A percentile compares a stretch with the other conserved stretches of the same genome.
phyloP scores from a whole-genome alignment of 2,113 vertebrate species.

The Picathartes gymnocephalus region DNA sequence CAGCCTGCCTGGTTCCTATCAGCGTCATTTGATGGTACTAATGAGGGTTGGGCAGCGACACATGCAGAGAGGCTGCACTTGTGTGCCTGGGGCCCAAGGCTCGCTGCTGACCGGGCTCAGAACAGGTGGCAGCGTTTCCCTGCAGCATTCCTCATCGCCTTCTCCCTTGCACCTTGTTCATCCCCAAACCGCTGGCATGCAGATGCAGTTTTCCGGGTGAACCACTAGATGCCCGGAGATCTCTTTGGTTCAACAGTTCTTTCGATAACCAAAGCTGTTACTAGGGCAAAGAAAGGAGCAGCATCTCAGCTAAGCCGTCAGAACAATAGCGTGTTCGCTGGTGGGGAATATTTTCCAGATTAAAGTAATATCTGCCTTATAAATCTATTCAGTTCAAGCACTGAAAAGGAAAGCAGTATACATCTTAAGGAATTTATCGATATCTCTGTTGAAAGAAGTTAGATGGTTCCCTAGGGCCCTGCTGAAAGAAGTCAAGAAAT shows the following conservation, averaged over 20 bases:
- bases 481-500: conserved; percentile 17
- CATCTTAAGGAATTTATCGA: conserved; percentile 2
- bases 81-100: not conserved
- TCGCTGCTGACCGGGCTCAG: rapidly evolving
- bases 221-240: conserved; percentile 60
- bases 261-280: not conserved
- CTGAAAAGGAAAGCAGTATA: not conserved
- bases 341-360: not conserved
- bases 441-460: conserved; percentile 16
- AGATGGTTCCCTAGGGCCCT: not conserved
- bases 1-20: not conserved
- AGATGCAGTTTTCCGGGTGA: not conserved
- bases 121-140: not conserved
- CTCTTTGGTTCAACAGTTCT: not conserved
- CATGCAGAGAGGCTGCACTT: not conserved
- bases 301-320: not conserved
- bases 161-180: not conserved
- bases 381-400: conserved; percentile 20
- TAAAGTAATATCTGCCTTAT: conserved; percentile 22
- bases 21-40: not conserved
- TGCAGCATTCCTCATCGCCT: rapidly evolving
- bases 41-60: not conserved
- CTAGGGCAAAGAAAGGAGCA: not conserved
- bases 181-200: not conserved
- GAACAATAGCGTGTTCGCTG: not conserved